These are phyloP conservation scores for Morpho deidamia DNA, from an alignment of 2,888 invertebrate genomes.

Conservation along the genomic window DNA sequence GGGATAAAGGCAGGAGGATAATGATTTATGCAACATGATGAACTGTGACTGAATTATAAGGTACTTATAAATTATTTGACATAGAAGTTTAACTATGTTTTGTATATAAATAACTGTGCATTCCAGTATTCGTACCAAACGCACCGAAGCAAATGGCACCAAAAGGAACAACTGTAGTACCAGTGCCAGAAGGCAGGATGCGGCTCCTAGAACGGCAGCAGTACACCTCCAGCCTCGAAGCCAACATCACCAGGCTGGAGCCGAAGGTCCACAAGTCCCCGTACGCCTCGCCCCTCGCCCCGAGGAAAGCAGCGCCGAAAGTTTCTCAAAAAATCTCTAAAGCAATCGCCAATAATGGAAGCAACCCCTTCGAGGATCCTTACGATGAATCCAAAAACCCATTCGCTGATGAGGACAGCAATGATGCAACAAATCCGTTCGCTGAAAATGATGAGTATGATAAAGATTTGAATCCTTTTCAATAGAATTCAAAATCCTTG, in stretches of 20 bases:
- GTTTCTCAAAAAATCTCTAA: conserved; percentile 42
- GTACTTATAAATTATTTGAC: too few relatives aligned
- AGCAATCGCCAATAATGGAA: conserved; percentile 39
- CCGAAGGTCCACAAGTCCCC: conserved; percentile 41
- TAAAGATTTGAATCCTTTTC: conserved; percentile 87
- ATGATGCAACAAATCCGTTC: conserved; percentile 77
- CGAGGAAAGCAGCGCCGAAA: conserved; percentile 26
- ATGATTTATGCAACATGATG: too few relatives aligned
- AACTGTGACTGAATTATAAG: too few relatives aligned
- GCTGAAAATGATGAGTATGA: conserved; percentile 82
- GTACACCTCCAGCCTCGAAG: conserved; percentile 81
- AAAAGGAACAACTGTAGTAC: conserved; percentile 61
- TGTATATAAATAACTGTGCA: too few relatives aligned
- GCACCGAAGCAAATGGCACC: conserved; percentile 47
- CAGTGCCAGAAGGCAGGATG: conserved; percentile 79
- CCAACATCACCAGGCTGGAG: conserved; percentile 66
- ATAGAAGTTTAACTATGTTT: too few relatives aligned
- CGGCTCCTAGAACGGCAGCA: conserved; percentile 69
- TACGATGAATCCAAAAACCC: conserved; percentile 83
- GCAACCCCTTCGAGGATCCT: conserved; percentile 62
- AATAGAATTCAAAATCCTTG: too few relatives aligned
- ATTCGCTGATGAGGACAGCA: conserved; percentile 74
- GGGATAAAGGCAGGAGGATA: too few relatives aligned
- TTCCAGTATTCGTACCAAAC: conserved; percentile 58
- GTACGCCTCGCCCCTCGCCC: conserved; percentile 33